Evolutionary conservation across 1,140 invertebrate genomes (phyloP).

Genomic region (Euschistus heros): DNA sequence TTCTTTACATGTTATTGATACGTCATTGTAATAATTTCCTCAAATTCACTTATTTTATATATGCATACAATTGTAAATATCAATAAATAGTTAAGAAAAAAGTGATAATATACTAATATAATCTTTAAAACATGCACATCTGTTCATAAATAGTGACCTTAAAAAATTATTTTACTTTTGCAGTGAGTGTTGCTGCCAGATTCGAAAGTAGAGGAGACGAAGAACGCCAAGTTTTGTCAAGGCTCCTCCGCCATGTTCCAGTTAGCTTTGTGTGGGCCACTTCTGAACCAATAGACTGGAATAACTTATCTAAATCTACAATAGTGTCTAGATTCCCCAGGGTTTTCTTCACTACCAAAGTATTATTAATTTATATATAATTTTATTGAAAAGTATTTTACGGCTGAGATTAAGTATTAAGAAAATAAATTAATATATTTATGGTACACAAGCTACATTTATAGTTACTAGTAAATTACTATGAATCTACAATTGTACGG

Average conservation of each 20-base stretch:
- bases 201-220: slow-evolving; percentile 10
- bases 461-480: no score
- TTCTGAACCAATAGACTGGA: slow-evolving; percentile 26
- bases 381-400: not conserved
- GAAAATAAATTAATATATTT: no score
- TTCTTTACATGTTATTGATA: no score
- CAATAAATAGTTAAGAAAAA: no score
- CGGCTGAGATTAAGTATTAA: not conserved
- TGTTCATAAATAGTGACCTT: no score
- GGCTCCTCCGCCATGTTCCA: slow-evolving; percentile 24
- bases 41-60: no score
- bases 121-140: no score
- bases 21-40: no score
- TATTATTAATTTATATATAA: slow-evolving; percentile 8
- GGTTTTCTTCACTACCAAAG: slow-evolving; percentile 29
- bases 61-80: no score
- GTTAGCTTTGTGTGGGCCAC: slow-evolving; percentile 27
- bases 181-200: slow-evolving; percentile 19
- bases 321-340: slow-evolving; percentile 28
- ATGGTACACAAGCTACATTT: no score
- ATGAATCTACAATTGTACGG: no score
- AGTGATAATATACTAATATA: no score
- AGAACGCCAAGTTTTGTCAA: slow-evolving; percentile 11
- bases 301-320: slow-evolving; percentile 21
- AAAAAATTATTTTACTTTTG: not conserved